Percentiles rank a stretch among this genome's conserved stretches.
Conservation (phyloP, 1,140 invertebrate genomes). For the Ruditapes philippinarum region DNA sequence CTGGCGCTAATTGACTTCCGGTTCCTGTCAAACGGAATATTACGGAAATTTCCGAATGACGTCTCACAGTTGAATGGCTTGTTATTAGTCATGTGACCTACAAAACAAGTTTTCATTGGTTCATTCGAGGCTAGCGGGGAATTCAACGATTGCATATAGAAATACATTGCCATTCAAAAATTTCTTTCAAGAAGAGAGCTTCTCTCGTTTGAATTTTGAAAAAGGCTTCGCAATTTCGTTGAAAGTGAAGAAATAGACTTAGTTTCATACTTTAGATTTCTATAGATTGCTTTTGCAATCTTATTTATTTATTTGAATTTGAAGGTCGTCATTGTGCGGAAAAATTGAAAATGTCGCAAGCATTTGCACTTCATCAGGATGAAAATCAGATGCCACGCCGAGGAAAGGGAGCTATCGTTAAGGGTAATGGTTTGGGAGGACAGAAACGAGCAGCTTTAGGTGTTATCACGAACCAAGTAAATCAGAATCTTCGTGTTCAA, state of each 20-base stretch:
- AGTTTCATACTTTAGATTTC: neutral
- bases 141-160: slow-evolving; percentile 77
- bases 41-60: neutral
- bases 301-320: slow-evolving; percentile 14
- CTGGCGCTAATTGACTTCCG: slow-evolving; percentile 4
- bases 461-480: slow-evolving; percentile 80
- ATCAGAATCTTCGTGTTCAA: slow-evolving; percentile 74
- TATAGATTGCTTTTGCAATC: slow-evolving; percentile 24
- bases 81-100: slow-evolving; percentile 74
- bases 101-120: slow-evolving; percentile 75
- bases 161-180: slow-evolving; percentile 61
- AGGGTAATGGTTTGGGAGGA: slow-evolving; percentile 51
- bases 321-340: slow-evolving; percentile 59
- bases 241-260: neutral
- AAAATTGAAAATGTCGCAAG: slow-evolving; percentile 54
- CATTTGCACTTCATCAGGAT: slow-evolving; percentile 63
- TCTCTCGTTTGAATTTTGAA: neutral
- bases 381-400: slow-evolving; percentile 69
- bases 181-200: slow-evolving; percentile 51
- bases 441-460: slow-evolving; percentile 82
- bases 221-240: neutral
- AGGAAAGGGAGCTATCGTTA: slow-evolving; percentile 62
- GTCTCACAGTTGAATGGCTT: slow-evolving; percentile 17
- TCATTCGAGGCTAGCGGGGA: slow-evolving; percentile 78
- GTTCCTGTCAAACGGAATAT: neutral